Base-by-base conservation (phyloP, 1,140 invertebrate species). In the Eumeta japonica region DNA sequence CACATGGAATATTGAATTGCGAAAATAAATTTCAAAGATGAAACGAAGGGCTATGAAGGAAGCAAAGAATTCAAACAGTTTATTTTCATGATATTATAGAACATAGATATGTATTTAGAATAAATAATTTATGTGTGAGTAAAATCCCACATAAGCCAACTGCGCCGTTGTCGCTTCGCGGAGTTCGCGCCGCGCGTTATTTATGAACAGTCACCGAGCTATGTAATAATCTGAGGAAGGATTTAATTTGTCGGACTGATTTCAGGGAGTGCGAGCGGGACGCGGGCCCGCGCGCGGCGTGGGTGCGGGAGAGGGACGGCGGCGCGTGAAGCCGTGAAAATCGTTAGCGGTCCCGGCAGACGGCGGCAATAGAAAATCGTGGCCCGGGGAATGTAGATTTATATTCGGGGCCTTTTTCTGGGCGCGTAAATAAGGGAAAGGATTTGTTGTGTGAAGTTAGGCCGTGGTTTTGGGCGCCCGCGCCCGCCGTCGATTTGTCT, bases 241-340 rank as follows among this genome's bases (percentile, higher is more conserved):
- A 80, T 81, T 81, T 81, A 80, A 81, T 81, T 81, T 81, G 77
- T 76, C 64, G 77, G 79, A 79, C 78, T 81, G 79, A 81, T 80
- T 79, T 81, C 65, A 68, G 70, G 57, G 53, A 41, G 55, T 48
- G 52, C 15, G 48, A 64, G 16, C 16, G 54, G 32, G 62, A 63
- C 18, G 29, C 16, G 16, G 30, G 12, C 5, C 7, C 12, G 5
- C 5, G 13, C 7, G 5, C 5, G 28, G 28, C 9, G 12, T 10
- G 13, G 4, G 38, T 13, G 51, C 37, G 18, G 34, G 45, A 58
- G 34, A 32, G 46, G 44, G 38, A 48, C 5, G 15, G 40, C 35
- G n/a, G 5, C 42, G 15, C 11, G 38, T 13, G 5, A 9, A 10
- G 16, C 43, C 28, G 44, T 41, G 41, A 34, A 41, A 52, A 58